A percentile compares a stretch with the other conserved stretches of the same genome.
Conservation (phyloP, 2,797 vertebrate species). For the Pristis pectinata region DNA sequence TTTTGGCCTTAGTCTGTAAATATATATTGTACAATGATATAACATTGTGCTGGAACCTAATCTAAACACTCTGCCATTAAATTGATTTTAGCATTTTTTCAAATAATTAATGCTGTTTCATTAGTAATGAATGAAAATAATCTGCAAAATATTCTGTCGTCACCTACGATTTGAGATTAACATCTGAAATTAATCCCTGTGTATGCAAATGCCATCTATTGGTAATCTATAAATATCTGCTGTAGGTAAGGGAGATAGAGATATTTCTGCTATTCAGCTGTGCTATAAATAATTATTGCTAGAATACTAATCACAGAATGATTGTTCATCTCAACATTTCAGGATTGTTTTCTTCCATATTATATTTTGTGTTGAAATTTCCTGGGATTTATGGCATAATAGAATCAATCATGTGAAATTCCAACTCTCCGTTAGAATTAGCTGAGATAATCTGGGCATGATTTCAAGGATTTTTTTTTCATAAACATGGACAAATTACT, state of each 20-base stretch:
- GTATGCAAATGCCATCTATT: background rate
- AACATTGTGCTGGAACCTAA: background rate
- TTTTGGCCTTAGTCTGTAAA: background rate
- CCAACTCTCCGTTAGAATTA: background rate
- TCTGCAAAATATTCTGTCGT: too few relatives aligned
- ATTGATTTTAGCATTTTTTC: background rate
- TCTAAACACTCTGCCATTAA: background rate
- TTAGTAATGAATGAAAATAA: background rate
- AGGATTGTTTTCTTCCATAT: background rate
- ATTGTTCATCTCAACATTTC: background rate
- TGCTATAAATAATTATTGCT: background rate
- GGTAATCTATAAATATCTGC: background rate
- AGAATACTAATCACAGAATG: background rate
- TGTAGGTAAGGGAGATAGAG: background rate
- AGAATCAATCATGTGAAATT: background rate
- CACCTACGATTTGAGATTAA: background rate
- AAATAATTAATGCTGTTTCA: background rate
- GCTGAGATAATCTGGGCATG: background rate
- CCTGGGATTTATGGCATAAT: background rate
- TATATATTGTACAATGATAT: background rate
- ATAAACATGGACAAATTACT: background rate
- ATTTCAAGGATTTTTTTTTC: background rate
- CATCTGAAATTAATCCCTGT: background rate
- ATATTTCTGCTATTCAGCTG: background rate
- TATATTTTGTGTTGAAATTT: background rate